Evolutionary conservation across 2,113 vertebrate genomes (phyloP).

Genomic region (Thunnus maccoyii): DNA sequence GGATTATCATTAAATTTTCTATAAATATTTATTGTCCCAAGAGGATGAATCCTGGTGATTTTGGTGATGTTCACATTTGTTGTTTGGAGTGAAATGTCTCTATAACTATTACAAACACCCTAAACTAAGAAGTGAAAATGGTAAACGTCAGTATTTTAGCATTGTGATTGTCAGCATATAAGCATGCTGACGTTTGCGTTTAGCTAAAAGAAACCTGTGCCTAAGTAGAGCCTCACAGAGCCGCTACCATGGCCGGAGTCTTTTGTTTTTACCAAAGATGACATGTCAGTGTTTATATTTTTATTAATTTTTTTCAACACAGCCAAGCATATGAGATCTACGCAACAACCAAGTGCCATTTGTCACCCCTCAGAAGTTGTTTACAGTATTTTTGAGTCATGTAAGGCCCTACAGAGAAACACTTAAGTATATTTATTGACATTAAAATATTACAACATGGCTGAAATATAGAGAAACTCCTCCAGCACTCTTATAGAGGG

Average conservation of each 20-base stretch:
- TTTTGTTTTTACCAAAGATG: slow-evolving; percentile 11
- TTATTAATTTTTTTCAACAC: slow-evolving; percentile 55
- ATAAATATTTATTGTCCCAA: background rate
- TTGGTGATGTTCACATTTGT: too few relatives aligned
- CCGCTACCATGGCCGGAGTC: background rate
- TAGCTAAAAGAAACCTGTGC: background rate
- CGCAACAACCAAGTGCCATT: slow-evolving; percentile 39
- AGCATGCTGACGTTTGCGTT: background rate
- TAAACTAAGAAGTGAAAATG: too few relatives aligned
- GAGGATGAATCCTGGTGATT: background rate
- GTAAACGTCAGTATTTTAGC: too few relatives aligned
- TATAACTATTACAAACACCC: too few relatives aligned
- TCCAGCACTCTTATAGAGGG: slow-evolving; percentile 13
- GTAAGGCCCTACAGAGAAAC: slow-evolving; percentile 42
- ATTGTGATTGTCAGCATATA: too few relatives aligned
- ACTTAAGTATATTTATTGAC: slow-evolving; percentile 30
- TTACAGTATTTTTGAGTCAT: slow-evolving; percentile 1
- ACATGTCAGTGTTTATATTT: slow-evolving; percentile 32
- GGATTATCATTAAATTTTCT: background rate
- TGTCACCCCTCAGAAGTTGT: slow-evolving; percentile 9
- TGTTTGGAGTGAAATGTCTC: background rate
- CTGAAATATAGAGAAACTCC: slow-evolving; percentile 25
- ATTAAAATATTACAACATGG: slow-evolving; percentile 23
- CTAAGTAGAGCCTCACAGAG: background rate
- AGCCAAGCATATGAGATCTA: slow-evolving; percentile 39